Evolutionary conservation across 2,888 invertebrate genomes (phyloP).

Genomic region (Drosophila nigricruria): DNA sequence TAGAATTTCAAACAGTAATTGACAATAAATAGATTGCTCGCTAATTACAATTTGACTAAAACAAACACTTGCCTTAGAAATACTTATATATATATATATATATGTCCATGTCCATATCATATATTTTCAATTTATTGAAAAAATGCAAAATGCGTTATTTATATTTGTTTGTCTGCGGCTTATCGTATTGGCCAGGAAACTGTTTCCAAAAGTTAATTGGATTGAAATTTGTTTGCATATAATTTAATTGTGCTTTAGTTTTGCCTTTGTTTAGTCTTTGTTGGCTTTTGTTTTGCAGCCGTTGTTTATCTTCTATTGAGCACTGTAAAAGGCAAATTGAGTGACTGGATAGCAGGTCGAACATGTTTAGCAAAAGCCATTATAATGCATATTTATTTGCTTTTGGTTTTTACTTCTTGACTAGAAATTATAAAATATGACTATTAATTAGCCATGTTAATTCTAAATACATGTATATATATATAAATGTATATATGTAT

Average conservation of each 20-base stretch:
- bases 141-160: conserved; percentile 52
- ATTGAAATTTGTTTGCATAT: conserved; percentile 65
- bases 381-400: conserved; percentile 51
- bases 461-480: background rate
- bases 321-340: conserved; percentile 48
- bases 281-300: background rate
- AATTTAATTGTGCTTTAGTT: conserved; percentile 61
- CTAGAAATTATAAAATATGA: conserved; percentile 29
- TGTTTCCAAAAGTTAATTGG: conserved; percentile 49
- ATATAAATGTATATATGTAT: background rate
- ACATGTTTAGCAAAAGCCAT: conserved; percentile 51
- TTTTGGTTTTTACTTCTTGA: conserved; percentile 12
- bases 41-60: conserved; percentile 38
- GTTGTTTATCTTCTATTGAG: conserved; percentile 53
- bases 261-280: conserved; percentile 34
- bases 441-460: conserved; percentile 15
- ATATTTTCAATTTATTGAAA: conserved; percentile 7
- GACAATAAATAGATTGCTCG: conserved; percentile 50
- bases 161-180: conserved; percentile 38
- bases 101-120: background rate
- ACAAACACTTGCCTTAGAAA: conserved; percentile 29
- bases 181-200: conserved; percentile 50
- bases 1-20: conserved; percentile 39
- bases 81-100: background rate
- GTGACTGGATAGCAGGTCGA: conserved; percentile 57